Evolutionary conservation across 2,797 vertebrate species (phyloP), one percentile per base, ranked within the genome.

Genomic region (Darevskia mixta): DNA sequence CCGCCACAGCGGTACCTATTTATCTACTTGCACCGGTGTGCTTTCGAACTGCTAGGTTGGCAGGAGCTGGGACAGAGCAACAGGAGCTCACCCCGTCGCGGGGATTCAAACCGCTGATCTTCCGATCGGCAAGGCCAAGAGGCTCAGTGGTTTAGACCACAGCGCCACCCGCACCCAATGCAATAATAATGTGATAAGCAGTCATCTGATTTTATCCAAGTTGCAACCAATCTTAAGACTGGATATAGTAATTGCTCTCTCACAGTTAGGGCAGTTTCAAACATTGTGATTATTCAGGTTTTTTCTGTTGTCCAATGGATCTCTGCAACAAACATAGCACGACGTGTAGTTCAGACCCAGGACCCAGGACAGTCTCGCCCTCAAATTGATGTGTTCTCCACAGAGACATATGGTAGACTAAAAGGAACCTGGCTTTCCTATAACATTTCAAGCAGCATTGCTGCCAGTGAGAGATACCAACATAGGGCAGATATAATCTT

Each of bases 81-180:
- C 3, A 3, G 49, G 13, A 49, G 45, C 11, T 49, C 45, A 49
- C 45, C 45, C 11, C 0, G 45, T 49, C 3, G 1, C 0, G 49
- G 49, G 49, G 49, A 55, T 15, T 55, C 49, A 0, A 55, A 55
- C 49, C 49, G 10, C 3, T 1, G 1, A 55, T 11, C 49, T 55
- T 55, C 49, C 1, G 3, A 55, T 55, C 0, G 1, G 49, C 11
- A 55, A 55, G 49, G 10, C 49, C 49, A 55, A 55, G 1, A 55
- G 11, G 49, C 49, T 55, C 49, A 55, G 11, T 55, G 49, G 49
- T 55, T 55, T 55, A 55, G 49, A 55, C 13, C 13, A 55, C 49
- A 55, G 13, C 1, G 13, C 49, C 49, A 55, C 49, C 13, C 0
- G 13, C 49, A 55, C 49, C 13, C 49, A 55, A 55, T 55, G 0